Conservation (phyloP, 92 coral and sea anemone species). For the Umimayanthus kanabou region DNA sequence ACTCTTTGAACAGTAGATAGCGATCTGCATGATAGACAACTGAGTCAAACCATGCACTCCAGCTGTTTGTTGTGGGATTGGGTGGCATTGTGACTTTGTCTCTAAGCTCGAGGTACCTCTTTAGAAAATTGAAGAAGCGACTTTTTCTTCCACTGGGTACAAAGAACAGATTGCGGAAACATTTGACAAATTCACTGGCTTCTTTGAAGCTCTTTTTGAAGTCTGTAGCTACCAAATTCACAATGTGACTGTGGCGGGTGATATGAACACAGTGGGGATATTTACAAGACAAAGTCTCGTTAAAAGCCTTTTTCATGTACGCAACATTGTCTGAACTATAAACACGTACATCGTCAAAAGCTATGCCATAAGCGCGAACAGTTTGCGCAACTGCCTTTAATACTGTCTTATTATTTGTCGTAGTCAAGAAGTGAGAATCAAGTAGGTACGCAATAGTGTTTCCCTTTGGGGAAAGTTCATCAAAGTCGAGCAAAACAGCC, state of each 20-base stretch:
- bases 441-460: constrained; percentile 50
- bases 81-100: constrained; percentile 48
- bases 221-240: constrained; percentile 64
- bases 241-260: constrained; percentile 72
- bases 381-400: constrained; percentile 50
- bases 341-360: constrained; percentile 61
- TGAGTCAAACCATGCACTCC: too few relatives aligned
- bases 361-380: constrained; percentile 57
- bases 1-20: constrained; percentile 38
- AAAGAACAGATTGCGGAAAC: constrained; percentile 50
- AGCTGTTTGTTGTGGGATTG: constrained; percentile 42
- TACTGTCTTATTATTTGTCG: constrained; percentile 57
- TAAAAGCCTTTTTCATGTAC: constrained; percentile 71
- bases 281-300: constrained; percentile 56
- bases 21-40: too few relatives aligned
- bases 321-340: constrained; percentile 70
- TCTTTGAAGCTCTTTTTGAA: constrained; percentile 60
- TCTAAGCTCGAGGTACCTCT: constrained; percentile 4
- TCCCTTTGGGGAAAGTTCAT: constrained; percentile 51
- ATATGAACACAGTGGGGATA: constrained; percentile 58
- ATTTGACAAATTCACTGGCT: constrained; percentile 59
- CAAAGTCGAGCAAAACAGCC: constrained; percentile 49
- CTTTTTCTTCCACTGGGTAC: constrained; percentile 53
- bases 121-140: constrained; percentile 49
- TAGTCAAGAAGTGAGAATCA: constrained; percentile 43